Percentiles rank a stretch among this genome's conserved stretches.
phyloP scores from a whole-genome alignment of 2,888 invertebrate genomes.

The Ochropleura plecta region DNA sequence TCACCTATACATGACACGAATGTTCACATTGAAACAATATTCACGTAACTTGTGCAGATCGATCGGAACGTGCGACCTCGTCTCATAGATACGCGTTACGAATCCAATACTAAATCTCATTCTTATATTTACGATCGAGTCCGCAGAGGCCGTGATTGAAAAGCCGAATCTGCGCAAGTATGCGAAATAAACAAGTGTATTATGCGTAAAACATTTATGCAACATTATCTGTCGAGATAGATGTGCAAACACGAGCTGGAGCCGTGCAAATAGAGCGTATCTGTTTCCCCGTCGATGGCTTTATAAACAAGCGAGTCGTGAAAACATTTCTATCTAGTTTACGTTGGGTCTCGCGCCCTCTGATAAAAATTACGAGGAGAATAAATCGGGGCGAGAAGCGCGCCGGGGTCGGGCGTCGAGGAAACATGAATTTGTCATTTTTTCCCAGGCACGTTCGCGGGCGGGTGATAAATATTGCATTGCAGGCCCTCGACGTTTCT shows the following conservation, averaged over 20 bases:
- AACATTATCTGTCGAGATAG: constrained; percentile 87
- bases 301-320: constrained; percentile 89
- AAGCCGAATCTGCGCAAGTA: constrained; percentile 77
- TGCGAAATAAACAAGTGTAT: constrained; percentile 78
- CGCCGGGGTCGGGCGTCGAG: constrained; percentile 71
- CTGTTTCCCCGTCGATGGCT: constrained; percentile 88
- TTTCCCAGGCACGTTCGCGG: constrained; percentile 88
- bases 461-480: constrained; percentile 90
- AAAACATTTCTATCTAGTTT: constrained; percentile 89
- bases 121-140: constrained; percentile 71
- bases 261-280: constrained; percentile 86
- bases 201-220: constrained; percentile 81
- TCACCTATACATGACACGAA: constrained; percentile 81
- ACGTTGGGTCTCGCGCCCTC: constrained; percentile 83
- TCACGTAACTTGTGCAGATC: constrained; percentile 81
- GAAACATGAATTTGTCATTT: constrained; percentile 90
- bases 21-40: constrained; percentile 85
- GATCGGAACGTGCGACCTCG: constrained; percentile 78
- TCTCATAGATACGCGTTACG: constrained; percentile 77
- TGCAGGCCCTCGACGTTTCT: constrained; percentile 84
- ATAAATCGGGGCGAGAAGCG: constrained; percentile 83
- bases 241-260: constrained; percentile 82
- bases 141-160: constrained; percentile 76
- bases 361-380: constrained; percentile 88
- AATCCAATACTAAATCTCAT: constrained; percentile 74